Evolutionary conservation across 2,888 invertebrate genomes (phyloP), one percentile per base, ranked within the genome.

Genomic region (Uloborus plumipes): DNA sequence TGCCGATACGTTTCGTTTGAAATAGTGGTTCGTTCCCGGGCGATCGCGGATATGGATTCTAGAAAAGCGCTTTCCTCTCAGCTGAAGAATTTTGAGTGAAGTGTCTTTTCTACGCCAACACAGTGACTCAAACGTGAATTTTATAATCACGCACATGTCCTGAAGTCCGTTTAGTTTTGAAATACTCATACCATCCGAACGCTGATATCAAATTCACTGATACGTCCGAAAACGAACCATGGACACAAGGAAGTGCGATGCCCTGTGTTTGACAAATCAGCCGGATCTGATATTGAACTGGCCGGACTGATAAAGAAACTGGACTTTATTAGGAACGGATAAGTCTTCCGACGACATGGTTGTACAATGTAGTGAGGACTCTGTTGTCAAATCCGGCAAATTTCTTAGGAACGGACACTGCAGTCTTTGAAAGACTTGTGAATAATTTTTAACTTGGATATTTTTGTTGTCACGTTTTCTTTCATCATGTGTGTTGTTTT

Each of bases 361-460:
- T 78, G 77, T 77, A 70, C 49, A 72, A 62, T 51, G 50, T 22
- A 50, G 18, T 26, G n/a, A 18, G 59, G 65, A 64, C 39, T 11
- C 39, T 39, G 11, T 39, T 39, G 39, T n/a, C 20, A 20, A 64
- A 39, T 51, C 49, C 49, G 49, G 18, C 18, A 47, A 39, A 16
- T 65, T 15, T 65, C 47, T 16, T 65, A n/a, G 39, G 64, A 26
- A 47, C 39, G n/a, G 18, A 65, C 9, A 13, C 39, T 31, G 49
- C 47, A 61, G 69, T 67, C 53, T 69, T 61, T 62, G 51, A 69
- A n/a, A 69, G 76, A 69, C 69, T 59, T n/a, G 62, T 31, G 65
- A 64, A 78, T 71, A 69, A 53, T 71, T 78, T 39, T 78, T 78
- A 78, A 70, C 70, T 65, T 20, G 53, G 49, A 70, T 26, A 50